Conservation (phyloP, 2,888 invertebrate genomes). For the Amaurobius ferox region DNA sequence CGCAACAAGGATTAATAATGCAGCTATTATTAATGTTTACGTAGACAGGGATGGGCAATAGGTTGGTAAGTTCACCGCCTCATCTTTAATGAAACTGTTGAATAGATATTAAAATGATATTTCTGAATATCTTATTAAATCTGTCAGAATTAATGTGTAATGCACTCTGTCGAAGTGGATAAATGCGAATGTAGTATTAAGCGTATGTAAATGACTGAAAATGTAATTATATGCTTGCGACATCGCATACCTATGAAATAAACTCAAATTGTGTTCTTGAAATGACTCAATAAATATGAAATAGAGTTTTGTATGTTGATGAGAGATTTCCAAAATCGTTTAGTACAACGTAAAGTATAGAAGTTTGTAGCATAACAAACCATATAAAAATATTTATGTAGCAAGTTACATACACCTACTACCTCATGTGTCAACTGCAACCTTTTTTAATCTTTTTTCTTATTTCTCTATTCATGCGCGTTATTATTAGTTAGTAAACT, state of each 20-base stretch:
- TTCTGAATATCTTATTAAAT: slow-evolving; percentile 2
- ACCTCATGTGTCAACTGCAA: too few species aligned
- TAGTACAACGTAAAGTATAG: background rate
- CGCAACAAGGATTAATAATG: background rate
- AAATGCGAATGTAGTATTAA: background rate
- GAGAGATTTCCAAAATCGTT: background rate
- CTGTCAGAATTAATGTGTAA: slow-evolving; percentile 1
- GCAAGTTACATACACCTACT: too few species aligned
- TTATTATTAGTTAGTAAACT: too few species aligned
- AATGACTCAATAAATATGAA: background rate
- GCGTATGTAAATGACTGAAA: slow-evolving; percentile 1
- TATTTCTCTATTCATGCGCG: too few species aligned
- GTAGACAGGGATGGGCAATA: background rate
- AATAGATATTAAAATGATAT: slow-evolving; percentile 6
- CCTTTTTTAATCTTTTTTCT: too few species aligned
- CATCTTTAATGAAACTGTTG: background rate
- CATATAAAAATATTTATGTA: too few species aligned
- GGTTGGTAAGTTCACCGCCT: background rate
- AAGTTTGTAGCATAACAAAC: background rate
- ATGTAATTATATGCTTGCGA: background rate
- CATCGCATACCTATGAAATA: slow-evolving; percentile 7
- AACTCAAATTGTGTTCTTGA: background rate
- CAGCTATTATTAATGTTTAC: slow-evolving; percentile 2
- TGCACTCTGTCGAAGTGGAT: background rate
- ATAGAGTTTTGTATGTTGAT: background rate